Base-by-base conservation (phyloP, 2,113 vertebrate genomes). In the Sinocyclocheilus anshuiensis region DNA sequence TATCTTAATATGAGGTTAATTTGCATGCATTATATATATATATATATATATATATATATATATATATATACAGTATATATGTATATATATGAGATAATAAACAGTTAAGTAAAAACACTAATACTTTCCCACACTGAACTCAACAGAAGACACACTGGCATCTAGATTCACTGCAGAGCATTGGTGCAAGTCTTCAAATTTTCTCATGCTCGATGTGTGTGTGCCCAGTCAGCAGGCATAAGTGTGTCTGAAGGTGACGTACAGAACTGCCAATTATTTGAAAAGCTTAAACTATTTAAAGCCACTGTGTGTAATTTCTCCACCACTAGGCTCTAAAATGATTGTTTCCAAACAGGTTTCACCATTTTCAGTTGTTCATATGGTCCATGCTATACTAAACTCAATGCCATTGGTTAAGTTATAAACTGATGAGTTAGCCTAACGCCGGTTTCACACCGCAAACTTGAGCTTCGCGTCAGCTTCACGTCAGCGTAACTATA, bases 191-290 rank as follows among this genome's bases (percentile, higher is more conserved):
- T 88, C 80, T 79, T 83, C 87, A 88, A 88, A 88, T 84, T 86
- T 65, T 16, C 81, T 88, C 39, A 15, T 84, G 36, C 59, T 45
- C 11, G 20, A 18, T 48, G 75, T 77, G 42, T 53, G 48, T 82
- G 63, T 48, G 84, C 36, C 39, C 50, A 84, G 86, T 89, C 85
- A 88, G 83, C 83, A 74, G 71, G 77, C 59, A 48, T n/a, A 36
- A 88, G 88, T 90, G 88, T 93, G 88, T 91, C 88, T 85, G 89
- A 88, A 55, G 95, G 95, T 94, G 96, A 55, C 63, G 16, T 20
- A 42, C 75, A 71, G 33, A 67, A 22, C 84, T 8, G 16, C 20
- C 4, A 57, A 4, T 61, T 4, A 75, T n/a, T 75, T 24, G 13
- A 48, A 24, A 75, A 75, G 42, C 42, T 75, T 75, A 15, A 48